Percentiles rank a stretch among this genome's conserved stretches.
These are phyloP conservation scores for Lepisosteus osseus DNA, from an alignment of 2,113 vertebrate genomes.

Conservation along the genomic window DNA sequence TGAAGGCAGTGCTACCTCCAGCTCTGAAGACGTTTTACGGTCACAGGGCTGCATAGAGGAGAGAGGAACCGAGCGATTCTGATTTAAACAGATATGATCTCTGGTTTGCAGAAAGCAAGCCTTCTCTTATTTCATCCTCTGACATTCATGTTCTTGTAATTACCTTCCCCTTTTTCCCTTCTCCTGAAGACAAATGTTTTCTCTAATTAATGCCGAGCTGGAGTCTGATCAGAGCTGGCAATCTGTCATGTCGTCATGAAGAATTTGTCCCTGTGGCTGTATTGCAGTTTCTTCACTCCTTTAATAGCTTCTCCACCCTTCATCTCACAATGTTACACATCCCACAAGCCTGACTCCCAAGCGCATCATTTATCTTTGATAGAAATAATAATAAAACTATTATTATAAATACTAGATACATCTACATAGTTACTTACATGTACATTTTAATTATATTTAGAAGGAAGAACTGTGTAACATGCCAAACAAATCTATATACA, in stretches of 20 bases:
- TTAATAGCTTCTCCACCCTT: neutral
- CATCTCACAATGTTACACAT: constrained; percentile 13
- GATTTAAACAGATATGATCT: neutral
- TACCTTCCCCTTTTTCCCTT: neutral
- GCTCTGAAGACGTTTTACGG: too few species aligned
- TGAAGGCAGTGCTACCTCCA: too few species aligned
- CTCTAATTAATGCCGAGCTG: constrained; percentile 42
- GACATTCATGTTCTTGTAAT: constrained; percentile 41
- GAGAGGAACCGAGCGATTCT: constrained; percentile 16
- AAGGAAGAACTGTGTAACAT: too few species aligned
- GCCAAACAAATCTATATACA: too few species aligned
- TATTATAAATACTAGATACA: neutral
- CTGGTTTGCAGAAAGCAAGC: constrained; percentile 28
- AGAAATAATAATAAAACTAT: neutral
- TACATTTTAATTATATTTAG: too few species aligned
- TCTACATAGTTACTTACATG: neutral
- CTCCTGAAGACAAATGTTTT: constrained; percentile 17
- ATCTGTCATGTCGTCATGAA: constrained; percentile 43
- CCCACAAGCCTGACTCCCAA: constrained; percentile 20
- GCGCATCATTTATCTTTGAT: neutral
- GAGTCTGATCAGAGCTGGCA: constrained; percentile 16
- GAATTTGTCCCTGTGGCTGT: constrained; percentile 1
- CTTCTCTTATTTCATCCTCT: constrained; percentile 30
- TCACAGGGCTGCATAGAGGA: constrained; percentile 25
- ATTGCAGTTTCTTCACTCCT: neutral